Percentiles rank a stretch among this genome's conserved stretches.
These are phyloP conservation scores for Hirtodrosophila histrioides DNA, from an alignment of 2,888 invertebrate species.

Conservation along the genomic window DNA sequence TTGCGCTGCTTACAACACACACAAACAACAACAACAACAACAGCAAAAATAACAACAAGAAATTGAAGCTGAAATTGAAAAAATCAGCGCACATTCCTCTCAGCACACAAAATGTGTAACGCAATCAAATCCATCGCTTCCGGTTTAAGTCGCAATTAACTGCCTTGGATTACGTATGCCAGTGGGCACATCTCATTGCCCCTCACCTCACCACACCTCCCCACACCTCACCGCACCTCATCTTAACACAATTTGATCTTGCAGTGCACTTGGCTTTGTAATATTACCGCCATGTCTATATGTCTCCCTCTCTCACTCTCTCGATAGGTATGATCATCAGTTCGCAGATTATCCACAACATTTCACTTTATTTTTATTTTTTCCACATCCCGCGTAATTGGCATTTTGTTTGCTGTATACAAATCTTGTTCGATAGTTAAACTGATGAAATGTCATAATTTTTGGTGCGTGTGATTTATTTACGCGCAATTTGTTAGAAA, in stretches of 20 bases:
- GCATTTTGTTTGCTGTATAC: constrained; percentile 59
- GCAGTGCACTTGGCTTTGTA: constrained; percentile 48
- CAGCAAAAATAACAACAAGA: constrained; percentile 28
- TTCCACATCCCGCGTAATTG: constrained; percentile 55
- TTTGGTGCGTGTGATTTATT: constrained; percentile 50
- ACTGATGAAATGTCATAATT: constrained; percentile 75
- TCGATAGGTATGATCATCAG: constrained; percentile 66
- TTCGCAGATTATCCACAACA: constrained; percentile 73
- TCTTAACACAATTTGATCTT: constrained; percentile 4
- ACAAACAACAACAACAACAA: constrained; percentile 32
- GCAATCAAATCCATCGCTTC: constrained; percentile 80
- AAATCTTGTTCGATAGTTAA: constrained; percentile 62
- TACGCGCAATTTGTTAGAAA: constrained; percentile 54
- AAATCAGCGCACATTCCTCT: constrained; percentile 77
- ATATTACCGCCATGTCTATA: constrained; percentile 29
- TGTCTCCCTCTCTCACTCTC: constrained; percentile 37
- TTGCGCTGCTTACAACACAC: constrained; percentile 38
- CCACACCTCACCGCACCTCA: not conserved
- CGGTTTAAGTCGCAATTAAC: constrained; percentile 80
- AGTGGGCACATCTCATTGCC: constrained; percentile 41
- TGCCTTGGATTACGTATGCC: constrained; percentile 71
- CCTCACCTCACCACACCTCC: constrained; percentile 17
- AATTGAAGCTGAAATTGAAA: constrained; percentile 46
- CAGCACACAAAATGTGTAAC: constrained; percentile 76
- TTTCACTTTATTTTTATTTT: constrained; percentile 69